Base-by-base conservation (phyloP, 2,113 vertebrate genomes). In the Philantomba maxwellii region DNA sequence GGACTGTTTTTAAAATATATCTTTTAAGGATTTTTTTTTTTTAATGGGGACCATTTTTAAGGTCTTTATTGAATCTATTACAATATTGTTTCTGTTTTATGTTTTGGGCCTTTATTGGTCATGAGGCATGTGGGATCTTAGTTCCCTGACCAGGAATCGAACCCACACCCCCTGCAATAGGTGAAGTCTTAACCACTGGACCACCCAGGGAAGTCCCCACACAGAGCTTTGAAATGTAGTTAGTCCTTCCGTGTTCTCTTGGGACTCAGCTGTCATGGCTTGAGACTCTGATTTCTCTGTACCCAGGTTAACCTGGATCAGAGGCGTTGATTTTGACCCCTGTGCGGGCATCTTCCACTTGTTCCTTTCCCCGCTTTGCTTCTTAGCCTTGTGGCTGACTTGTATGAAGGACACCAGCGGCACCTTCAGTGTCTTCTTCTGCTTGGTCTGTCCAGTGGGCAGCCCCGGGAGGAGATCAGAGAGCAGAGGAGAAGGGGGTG, bases 341-440 rank as follows among this genome's bases (percentile, higher is more conserved):
- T 75, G 6, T 4, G 83, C 5, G 43, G 11, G 12, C 14, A 26
- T 53, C 23, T 78, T 66, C 19, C 4, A 1, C 9, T 26, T 15
- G 39, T 43, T 43, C 39, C 39, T 43, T 43, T 43, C 39, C 39
- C 39, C 39, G 39, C 82, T n/a, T 82, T 17, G 84, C 23, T 43
- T 64, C 49, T 62, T 49, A 30, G 39, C 33, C 77, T 26, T 66
- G 36, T 33, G 57, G 39, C 15, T 14, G 43, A 43, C 62, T 70
- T 23, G n/a, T 2, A 16, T 10, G 51, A 58, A 9, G 66, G 7
- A 28, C 0, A 33, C 4, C 60, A 53, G 28, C 0, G 2, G 25
- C 13, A 78, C 4, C 10, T 28, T 57, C 0, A 0, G 4, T 7
- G 6, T 88, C 47, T 58, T 36, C 49, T 13, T 94, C 64, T 80